phyloP scores from a whole-genome alignment of 2,888 invertebrate genomes.

The Thereva nobilitata region DNA sequence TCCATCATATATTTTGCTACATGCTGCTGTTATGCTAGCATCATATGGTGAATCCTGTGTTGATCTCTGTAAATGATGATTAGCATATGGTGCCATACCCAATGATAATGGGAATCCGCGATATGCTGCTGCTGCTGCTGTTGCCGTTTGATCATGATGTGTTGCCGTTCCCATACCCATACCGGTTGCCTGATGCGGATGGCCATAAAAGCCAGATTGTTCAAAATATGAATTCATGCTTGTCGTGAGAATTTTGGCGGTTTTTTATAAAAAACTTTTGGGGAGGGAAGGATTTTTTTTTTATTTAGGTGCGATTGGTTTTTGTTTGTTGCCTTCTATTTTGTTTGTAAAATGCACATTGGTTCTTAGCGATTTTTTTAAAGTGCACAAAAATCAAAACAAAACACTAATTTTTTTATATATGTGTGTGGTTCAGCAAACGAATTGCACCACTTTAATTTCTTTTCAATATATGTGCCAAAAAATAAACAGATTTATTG shows the following conservation, averaged over 20 bases:
- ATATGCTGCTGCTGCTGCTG: constrained; percentile 69
- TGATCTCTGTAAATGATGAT: constrained; percentile 75
- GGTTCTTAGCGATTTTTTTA: no score
- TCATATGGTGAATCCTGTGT: constrained; percentile 92
- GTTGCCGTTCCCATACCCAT: constrained; percentile 68
- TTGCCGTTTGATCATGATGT: constrained; percentile 74
- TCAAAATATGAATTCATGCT: constrained; percentile 94
- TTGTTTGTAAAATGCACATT: no score
- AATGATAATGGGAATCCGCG: constrained; percentile 85
- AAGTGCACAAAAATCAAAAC: no score
- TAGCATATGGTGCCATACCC: constrained; percentile 84
- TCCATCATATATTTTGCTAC: constrained; percentile 68
- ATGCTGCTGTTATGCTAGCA: constrained; percentile 83
- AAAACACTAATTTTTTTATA: no score
- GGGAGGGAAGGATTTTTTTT: neutral
- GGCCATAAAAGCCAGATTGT: constrained; percentile 94
- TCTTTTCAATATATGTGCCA: no score
- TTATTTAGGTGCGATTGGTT: no score
- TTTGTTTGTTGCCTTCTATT: no score
- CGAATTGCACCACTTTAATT: no score
- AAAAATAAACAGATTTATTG: no score
- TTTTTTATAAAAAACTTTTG: constrained; percentile 43
- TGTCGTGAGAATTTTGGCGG: constrained; percentile 59
- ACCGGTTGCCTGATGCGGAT: constrained; percentile 79
- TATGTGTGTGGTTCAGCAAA: no score